Percentiles rank a stretch among this genome's conserved stretches.
Evolutionary conservation across 2,113 vertebrate genomes (phyloP).

Genomic region (Alces alces): DNA sequence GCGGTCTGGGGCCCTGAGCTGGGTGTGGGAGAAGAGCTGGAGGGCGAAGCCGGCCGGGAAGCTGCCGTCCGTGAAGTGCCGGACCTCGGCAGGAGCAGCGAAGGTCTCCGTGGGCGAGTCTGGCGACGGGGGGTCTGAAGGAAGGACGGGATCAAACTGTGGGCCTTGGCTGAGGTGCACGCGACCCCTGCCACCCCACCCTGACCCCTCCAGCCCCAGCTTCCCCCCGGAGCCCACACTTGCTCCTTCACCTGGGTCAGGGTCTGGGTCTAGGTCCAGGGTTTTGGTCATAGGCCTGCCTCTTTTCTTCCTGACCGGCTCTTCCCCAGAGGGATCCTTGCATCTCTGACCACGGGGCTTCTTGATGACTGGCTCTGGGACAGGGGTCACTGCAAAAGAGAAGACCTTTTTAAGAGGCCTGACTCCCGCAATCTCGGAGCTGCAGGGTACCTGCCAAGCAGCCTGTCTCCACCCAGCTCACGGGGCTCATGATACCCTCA

Average conservation of each 20-base stretch:
- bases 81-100: slow-evolving; percentile 66
- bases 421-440: neutral
- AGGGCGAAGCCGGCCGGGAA: slow-evolving; percentile 73
- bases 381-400: slow-evolving; percentile 29
- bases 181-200: neutral
- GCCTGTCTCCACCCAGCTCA: neutral
- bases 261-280: slow-evolving; percentile 45
- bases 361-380: slow-evolving; percentile 40
- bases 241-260: slow-evolving; percentile 60
- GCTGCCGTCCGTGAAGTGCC: slow-evolving; percentile 73
- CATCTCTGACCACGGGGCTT: slow-evolving; percentile 64
- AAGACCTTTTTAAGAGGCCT: neutral
- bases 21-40: slow-evolving; percentile 73
- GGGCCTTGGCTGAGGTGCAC: neutral
- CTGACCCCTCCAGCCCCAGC: neutral
- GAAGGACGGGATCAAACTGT: neutral
- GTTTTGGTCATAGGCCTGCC: slow-evolving; percentile 49
- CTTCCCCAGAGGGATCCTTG: slow-evolving; percentile 54
- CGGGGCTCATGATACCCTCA: too few species aligned
- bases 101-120: slow-evolving; percentile 53
- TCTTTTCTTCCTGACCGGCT: slow-evolving; percentile 66
- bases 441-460: neutral
- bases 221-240: neutral
- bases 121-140: neutral
- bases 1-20: slow-evolving; percentile 40